Percentiles rank a stretch among this genome's conserved stretches.
Evolutionary conservation across 2,888 invertebrate species (phyloP).

Genomic region (Amiota mariae): DNA sequence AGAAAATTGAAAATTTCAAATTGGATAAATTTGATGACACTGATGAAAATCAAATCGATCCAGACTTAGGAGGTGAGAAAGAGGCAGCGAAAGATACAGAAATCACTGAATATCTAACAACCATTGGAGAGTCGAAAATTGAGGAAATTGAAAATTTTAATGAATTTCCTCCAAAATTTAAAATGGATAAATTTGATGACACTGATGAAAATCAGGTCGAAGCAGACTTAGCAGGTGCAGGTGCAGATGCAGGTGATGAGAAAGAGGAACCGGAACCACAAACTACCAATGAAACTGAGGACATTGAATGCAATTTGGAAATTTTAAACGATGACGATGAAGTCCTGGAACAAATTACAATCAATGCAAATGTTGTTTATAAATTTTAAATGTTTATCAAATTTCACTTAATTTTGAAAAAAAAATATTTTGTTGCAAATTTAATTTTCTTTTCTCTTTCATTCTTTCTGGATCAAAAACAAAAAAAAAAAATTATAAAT

Average conservation of each 20-base stretch:
- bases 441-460: neutral
- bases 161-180: neutral
- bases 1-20: too few species aligned
- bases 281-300: constrained; percentile 32
- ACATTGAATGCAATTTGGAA: constrained; percentile 60
- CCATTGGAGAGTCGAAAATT: too few species aligned
- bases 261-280: neutral
- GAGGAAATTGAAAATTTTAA: too few species aligned
- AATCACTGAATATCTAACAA: too few species aligned
- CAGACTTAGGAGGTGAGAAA: too few species aligned
- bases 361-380: constrained; percentile 60
- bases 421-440: constrained; percentile 1
- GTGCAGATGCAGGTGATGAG: too few species aligned
- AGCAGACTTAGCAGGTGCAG: neutral
- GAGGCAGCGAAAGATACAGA: too few species aligned
- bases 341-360: constrained; percentile 55
- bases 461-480: constrained; percentile 23
- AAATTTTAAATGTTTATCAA: constrained; percentile 21
- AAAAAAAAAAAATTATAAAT: too few species aligned
- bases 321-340: constrained; percentile 57
- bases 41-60: too few species aligned
- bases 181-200: constrained; percentile 12
- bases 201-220: neutral
- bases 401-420: constrained; percentile 13
- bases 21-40: too few species aligned